Base-by-base conservation (phyloP, 2,888 invertebrate species). In the Polietes domitor region DNA sequence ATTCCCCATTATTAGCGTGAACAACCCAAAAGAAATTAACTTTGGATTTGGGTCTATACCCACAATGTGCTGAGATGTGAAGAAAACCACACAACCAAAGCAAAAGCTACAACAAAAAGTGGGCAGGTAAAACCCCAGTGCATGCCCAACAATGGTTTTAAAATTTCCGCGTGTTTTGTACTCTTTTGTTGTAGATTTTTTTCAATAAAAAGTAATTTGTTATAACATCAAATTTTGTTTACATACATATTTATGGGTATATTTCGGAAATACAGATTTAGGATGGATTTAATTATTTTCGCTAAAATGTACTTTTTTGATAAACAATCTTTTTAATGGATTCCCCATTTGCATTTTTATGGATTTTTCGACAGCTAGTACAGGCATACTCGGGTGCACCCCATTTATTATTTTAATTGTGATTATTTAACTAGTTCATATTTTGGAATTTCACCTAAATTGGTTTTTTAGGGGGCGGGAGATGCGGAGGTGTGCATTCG, bases 1-100 rank as follows among this genome's bases (percentile, higher is more conserved):
- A 82, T 81, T 86, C 85, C 85, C 81, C 82, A 84, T 68, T 83
- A 85, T 80, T 82, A 74, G 37, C 81, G 65, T 41, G 71, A 81
- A 68, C 41, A 21, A 43, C 24, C 9, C 41, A 68, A 65, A 6
- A 32, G 32, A 58, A 26, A 58, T 58, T 58, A 26, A 7, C 37
- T 7, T 37, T 2, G 12, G 37, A 37, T 61, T n/a, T 61, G 61
- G 28, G 61, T 15, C 5, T 58, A 26, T 15, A 26, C 58, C 6
- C 5, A 58, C 6, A 28, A 47, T 28, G 61, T n/a, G 26, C 28
- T 61, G 28, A 28, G n/a, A 6, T 15, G 15, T 3, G 58, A 28
- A n/a, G 1, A 41, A 68, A 43, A 43, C 43, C 21, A 21, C 21
- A 21, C 19, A 24, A 24, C 21, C 2, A 32, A 15, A 10, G 37